Base-by-base conservation (phyloP, 1,140 invertebrate species). In the Papilio machaon region DNA sequence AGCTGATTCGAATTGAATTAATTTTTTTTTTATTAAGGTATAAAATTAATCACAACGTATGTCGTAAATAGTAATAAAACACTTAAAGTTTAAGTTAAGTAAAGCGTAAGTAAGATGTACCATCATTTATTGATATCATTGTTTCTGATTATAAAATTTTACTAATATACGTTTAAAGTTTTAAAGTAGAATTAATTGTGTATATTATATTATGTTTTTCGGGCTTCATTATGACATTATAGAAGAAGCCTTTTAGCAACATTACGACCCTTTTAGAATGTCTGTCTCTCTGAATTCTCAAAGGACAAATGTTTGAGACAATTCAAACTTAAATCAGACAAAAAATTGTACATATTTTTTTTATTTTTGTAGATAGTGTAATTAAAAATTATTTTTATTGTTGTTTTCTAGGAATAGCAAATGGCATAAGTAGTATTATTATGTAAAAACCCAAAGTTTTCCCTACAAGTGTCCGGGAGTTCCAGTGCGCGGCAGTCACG, bases 401-500 rank as follows among this genome's bases (percentile, higher is more conserved):
- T 35, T 35, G 13, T 70, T 35, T 23, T 38, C 5, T 35, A 70
- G 30, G 64, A 70, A 2, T 35, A 35, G 23, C 11, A 35, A 70
- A 35, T 70, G 30, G 11, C 13, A 70, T 70, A 70, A 70, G 64
- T 23, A 60, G 47, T 70, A 64, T 70, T 70, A 82, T 82, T 52
- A 52, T 84, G 74, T 84, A 74, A 82, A 86, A 87, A 83, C 74
- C 46, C 46, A 75, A 85, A 84, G 84, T 82, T 83, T 80, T 82
- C 74, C 75, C 67, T 79, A 84, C 81, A 74, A 82, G 82, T 84
- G 85, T 82, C 80, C 88, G 84, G 85, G 87, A 89, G 85, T 90
- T 87, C 84, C 89, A 86, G 85, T 83, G 83, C 84, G 88, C 90
- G 88, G 90, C 87, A 85, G 83, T 84, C 86, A 87, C 76, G 85